Evolutionary conservation across 2,797 vertebrate genomes (phyloP).

Genomic region (Sorex maritimensis): DNA sequence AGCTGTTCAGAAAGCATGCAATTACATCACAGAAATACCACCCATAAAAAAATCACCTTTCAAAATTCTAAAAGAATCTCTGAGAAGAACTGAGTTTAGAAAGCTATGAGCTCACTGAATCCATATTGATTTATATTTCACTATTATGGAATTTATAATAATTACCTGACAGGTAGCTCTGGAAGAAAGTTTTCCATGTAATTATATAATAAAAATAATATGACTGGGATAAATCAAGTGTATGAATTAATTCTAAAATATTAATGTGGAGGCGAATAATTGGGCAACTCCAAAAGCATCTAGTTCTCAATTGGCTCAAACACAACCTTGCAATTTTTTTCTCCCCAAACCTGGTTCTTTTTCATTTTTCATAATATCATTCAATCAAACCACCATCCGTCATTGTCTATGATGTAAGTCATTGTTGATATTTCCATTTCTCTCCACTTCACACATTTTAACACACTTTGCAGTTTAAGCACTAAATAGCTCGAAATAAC

Average conservation of each 20-base stretch:
- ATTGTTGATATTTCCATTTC: neutral
- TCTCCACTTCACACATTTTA: conserved; percentile 9
- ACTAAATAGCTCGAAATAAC: neutral
- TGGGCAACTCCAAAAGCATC: conserved; percentile 24
- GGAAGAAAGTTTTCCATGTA: conserved; percentile 36
- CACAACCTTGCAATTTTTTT: neutral
- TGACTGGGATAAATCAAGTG: conserved; percentile 48
- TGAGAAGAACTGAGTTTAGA: conserved; percentile 36
- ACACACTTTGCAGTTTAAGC: neutral
- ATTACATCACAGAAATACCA: neutral
- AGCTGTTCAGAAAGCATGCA: neutral
- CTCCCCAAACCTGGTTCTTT: neutral
- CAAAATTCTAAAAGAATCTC: conserved; percentile 23
- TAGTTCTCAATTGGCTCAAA: neutral
- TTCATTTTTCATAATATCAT: conserved; percentile 1
- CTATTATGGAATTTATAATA: conserved; percentile 61
- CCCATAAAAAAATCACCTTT: conserved; percentile 8
- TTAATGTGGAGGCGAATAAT: conserved; percentile 48
- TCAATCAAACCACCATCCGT: neutral
- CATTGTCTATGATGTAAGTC: neutral
- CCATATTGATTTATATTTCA: conserved; percentile 54
- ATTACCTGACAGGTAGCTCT: conserved; percentile 56
- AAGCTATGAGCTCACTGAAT: conserved; percentile 32
- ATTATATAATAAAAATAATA: conserved; percentile 64
- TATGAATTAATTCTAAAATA: conserved; percentile 68